Evolutionary conservation across 2,888 invertebrate species (phyloP).

Genomic region (Cremastobaeus sp.): DNA sequence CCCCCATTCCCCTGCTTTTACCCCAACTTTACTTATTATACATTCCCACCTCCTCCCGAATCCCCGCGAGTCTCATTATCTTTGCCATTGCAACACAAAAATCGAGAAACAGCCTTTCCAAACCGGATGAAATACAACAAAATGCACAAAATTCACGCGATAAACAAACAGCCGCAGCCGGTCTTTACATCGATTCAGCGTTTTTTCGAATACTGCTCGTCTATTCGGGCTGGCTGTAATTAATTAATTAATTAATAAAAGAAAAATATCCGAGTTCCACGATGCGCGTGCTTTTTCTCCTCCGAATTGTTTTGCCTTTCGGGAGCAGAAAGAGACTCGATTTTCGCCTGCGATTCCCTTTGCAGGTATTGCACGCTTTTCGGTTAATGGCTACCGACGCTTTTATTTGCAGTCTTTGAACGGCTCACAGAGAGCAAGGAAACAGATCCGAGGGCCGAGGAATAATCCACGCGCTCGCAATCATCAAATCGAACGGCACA

Average conservation of each 20-base stretch:
- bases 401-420: slow-evolving; percentile 54
- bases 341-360: too few relatives aligned
- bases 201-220: too few relatives aligned
- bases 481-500: slow-evolving; percentile 6
- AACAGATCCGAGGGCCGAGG: slow-evolving; percentile 19
- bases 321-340: too few relatives aligned
- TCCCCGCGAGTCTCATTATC: slow-evolving; percentile 71
- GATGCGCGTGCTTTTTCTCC: too few relatives aligned
- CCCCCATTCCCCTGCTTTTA: slow-evolving; percentile 72
- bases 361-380: slow-evolving; percentile 40
- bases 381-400: slow-evolving; percentile 51
- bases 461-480: slow-evolving; percentile 11
- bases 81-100: slow-evolving; percentile 73
- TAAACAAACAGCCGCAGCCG: too few relatives aligned
- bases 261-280: too few relatives aligned
- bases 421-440: slow-evolving; percentile 27
- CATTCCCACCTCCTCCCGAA: slow-evolving; percentile 69
- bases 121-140: slow-evolving; percentile 20
- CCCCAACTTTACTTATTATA: slow-evolving; percentile 75
- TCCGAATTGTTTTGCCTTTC: too few relatives aligned
- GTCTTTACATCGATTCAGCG: too few relatives aligned
- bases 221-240: too few relatives aligned
- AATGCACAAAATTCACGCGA: too few relatives aligned
- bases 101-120: slow-evolving; percentile 60
- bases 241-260: slow-evolving; percentile 6